These are phyloP conservation scores for Patiria miniata DNA, from an alignment of 35 echinoderm and acorn worm species.

Conservation along the genomic window DNA sequence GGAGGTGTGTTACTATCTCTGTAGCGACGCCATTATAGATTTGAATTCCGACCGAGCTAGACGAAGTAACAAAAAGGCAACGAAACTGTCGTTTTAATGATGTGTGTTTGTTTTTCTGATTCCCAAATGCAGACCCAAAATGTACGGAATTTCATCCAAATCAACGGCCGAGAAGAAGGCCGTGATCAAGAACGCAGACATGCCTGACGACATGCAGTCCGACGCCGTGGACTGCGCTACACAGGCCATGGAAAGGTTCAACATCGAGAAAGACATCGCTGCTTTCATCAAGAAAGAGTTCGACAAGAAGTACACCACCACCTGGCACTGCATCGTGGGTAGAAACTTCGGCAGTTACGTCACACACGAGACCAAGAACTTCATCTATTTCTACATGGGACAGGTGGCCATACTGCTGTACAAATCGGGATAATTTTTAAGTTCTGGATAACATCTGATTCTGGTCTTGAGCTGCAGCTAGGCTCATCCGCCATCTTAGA, in stretches of 20 bases:
- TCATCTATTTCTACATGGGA: conserved; percentile 97
- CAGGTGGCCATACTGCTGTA: conserved; percentile 89
- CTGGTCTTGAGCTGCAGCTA: too few species aligned
- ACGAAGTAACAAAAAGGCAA: too few species aligned
- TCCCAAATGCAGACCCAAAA: too few species aligned
- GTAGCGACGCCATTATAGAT: too few species aligned
- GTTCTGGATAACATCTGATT: too few species aligned
- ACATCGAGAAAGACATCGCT: conserved; percentile 98
- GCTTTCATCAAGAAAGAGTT: conserved; percentile 98
- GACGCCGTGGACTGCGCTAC: conserved; percentile 8
- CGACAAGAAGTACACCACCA: conserved; percentile 96
- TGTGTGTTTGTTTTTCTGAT: too few species aligned
- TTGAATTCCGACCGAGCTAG: too few species aligned
- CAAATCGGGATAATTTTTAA: conserved; percentile 87
- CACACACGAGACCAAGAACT: conserved; percentile 97
- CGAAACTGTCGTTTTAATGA: too few species aligned
- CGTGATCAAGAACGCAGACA: conserved; percentile 38
- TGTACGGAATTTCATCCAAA: too few species aligned
- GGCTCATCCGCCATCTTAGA: too few species aligned
- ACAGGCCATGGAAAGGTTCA: conserved; percentile 90
- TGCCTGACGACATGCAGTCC: conserved; percentile 33
- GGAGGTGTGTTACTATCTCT: too few species aligned
- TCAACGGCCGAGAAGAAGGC: not conserved
- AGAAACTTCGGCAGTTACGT: conserved; percentile 96
- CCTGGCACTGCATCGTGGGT: conserved; percentile 99